Evolutionary conservation across 2,888 invertebrate species (phyloP).

Genomic region (Eupithecia insigniata): DNA sequence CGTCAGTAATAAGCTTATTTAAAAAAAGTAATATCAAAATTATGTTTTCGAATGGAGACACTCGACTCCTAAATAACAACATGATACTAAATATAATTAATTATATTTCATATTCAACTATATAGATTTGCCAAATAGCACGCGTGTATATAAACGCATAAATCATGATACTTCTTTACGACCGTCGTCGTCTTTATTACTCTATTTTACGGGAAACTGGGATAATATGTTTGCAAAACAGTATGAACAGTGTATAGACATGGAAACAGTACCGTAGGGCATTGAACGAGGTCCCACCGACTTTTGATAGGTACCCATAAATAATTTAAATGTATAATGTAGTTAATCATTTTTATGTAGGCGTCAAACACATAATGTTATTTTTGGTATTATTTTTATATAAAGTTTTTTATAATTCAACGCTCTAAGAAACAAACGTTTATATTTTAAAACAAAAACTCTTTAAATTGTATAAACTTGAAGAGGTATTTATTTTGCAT

Average conservation of each 20-base stretch:
- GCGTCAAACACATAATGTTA: not conserved
- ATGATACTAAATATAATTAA: not conserved
- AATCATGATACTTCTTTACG: constrained; percentile 22
- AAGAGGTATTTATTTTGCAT: not conserved
- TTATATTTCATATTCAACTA: not conserved
- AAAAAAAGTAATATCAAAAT: not conserved
- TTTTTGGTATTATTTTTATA: not conserved
- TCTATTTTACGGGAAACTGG: constrained; percentile 22
- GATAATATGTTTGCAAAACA: constrained; percentile 13
- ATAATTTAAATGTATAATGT: not conserved
- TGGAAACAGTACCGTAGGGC: not conserved
- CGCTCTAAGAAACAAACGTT: not conserved
- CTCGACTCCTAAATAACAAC: not conserved
- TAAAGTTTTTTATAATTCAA: not conserved
- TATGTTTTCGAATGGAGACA: not conserved
- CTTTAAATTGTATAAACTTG: not conserved
- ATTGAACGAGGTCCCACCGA: not conserved
- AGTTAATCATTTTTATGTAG: not conserved
- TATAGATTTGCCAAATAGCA: not conserved
- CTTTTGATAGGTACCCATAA: not conserved
- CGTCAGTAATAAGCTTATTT: not conserved
- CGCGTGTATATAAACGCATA: not conserved
- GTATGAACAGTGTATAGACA: not conserved
- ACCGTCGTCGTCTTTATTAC: constrained; percentile 13
- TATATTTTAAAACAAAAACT: not conserved